These are phyloP conservation scores for Mesoligia furuncula DNA, from an alignment of 2,888 invertebrate species.

Conservation along the genomic window DNA sequence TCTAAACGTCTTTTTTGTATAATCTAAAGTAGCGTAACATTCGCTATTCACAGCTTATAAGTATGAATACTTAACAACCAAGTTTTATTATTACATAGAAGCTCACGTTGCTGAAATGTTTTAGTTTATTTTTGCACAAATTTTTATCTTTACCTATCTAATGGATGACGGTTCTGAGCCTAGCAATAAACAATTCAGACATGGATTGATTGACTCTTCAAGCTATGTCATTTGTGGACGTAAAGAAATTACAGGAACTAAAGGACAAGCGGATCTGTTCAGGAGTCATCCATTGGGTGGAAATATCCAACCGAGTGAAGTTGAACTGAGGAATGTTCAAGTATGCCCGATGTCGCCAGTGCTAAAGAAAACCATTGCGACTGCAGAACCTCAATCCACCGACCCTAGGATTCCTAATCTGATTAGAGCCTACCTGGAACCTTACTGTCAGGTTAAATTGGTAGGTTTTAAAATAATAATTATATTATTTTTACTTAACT, in stretches of 20 bases:
- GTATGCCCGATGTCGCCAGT: slow-evolving; percentile 27
- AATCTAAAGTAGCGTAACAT: neutral
- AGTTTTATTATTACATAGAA: neutral
- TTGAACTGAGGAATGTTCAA: slow-evolving; percentile 28
- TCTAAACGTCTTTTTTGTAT: neutral
- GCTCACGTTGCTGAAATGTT: slow-evolving; percentile 12
- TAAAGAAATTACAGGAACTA: neutral
- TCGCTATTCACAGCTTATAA: neutral
- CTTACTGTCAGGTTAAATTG: slow-evolving; percentile 59
- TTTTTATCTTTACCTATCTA: slow-evolving; percentile 19
- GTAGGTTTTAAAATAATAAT: slow-evolving; percentile 46
- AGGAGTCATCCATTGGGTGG: slow-evolving; percentile 39
- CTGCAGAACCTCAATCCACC: slow-evolving; percentile 35
- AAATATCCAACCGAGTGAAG: slow-evolving; percentile 23
- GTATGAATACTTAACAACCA: neutral
- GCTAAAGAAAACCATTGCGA: slow-evolving; percentile 40
- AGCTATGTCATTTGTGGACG: slow-evolving; percentile 34
- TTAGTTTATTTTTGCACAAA: neutral
- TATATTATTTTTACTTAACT: neutral
- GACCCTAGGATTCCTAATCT: neutral
- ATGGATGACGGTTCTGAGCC: slow-evolving; percentile 44
- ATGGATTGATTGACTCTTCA: slow-evolving; percentile 47
- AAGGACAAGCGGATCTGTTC: neutral
- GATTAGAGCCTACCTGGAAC: slow-evolving; percentile 26
- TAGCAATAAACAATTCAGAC: slow-evolving; percentile 18